Base-by-base conservation (phyloP, 1,140 invertebrate genomes). In the Euglossa dilemma region DNA sequence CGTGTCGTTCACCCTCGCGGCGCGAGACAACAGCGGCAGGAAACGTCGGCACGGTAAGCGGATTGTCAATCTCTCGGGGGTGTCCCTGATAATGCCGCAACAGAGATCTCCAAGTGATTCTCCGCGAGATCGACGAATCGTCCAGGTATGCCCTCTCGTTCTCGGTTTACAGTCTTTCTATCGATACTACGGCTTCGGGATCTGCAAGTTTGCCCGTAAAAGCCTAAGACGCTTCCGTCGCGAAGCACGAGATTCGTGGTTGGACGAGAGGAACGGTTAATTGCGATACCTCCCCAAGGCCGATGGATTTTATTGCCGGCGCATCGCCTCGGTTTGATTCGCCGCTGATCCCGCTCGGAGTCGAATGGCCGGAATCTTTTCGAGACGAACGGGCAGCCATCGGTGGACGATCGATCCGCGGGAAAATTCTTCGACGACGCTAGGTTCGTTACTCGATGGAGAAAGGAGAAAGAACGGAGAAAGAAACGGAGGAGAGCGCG, bases 61-160 rank as follows among this genome's bases (percentile, higher is more conserved):
- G 76, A 78, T 78, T 78, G 69, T 78, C 76, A 78, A 78, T 78
- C 52, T 64, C 59, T 69, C 76, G 76, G 47, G 52, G 36, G 52
- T 69, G 52, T 69, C 64, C 20, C 20, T 36, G 3, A 45, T 57
- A 56, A 73, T 43, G 36, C 8, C n/a, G 7, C 59, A 5, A 36
- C 4, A 4, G 20, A 25, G 47, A 52, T 18, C 6, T 28, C 36
- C 9, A 43, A 14, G 20, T n/a, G 47, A 52, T 12, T 50, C n/a
- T n/a, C 12, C 3, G n/a, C 8, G 47, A 50, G 64, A 69, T 78
- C 76, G 64, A 78, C 36, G 57, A 57, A 78, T 69, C 25, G 20
- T 7, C 0, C 6, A 12, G 28, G n/a, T 43, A 25, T 11, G 20
- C 36, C 1, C 11, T 4, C 16, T 7, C 2, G 6, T 16, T 12